Evolutionary conservation across 1,140 invertebrate genomes (phyloP).

Genomic region (Eubasilissa regina): DNA sequence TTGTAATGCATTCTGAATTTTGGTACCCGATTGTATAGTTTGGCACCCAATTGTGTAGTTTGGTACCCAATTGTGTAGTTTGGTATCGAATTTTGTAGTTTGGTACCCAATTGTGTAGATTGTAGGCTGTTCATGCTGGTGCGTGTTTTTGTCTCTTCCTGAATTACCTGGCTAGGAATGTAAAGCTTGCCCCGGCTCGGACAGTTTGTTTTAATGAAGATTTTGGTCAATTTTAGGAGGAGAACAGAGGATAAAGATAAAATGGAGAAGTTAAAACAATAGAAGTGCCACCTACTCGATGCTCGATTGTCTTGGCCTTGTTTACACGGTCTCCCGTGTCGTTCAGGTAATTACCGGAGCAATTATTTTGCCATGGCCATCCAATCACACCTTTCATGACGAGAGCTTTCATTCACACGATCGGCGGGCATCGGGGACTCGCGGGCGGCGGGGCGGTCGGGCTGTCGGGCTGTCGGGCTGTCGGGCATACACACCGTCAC

Average conservation of each 20-base stretch:
- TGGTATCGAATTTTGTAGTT: too few relatives aligned
- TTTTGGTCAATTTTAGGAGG: constrained; percentile 47
- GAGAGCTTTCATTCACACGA: constrained; percentile 37
- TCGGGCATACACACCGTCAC: not conserved
- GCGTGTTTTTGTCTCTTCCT: not conserved
- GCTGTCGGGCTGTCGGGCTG: not conserved
- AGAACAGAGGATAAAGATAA: constrained; percentile 39
- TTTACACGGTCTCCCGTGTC: constrained; percentile 26
- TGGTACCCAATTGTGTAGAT: not conserved
- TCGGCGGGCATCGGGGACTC: not conserved
- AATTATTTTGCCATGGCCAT: constrained; percentile 46
- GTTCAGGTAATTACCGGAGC: constrained; percentile 46
- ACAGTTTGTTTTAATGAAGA: constrained; percentile 45
- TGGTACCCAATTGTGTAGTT: not conserved
- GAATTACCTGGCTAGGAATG: not conserved
- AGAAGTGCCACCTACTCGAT: constrained; percentile 26
- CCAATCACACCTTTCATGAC: constrained; percentile 34
- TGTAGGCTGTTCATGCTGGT: not conserved
- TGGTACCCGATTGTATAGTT: too few relatives aligned
- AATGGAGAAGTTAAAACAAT: constrained; percentile 41
- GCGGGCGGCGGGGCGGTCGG: not conserved
- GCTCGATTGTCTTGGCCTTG: constrained; percentile 45
- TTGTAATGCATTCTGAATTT: too few relatives aligned
- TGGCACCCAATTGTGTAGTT: not conserved
- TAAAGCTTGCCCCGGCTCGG: not conserved